Conservation (phyloP, 2,113 vertebrate genomes). For the Oplegnathus fasciatus region DNA sequence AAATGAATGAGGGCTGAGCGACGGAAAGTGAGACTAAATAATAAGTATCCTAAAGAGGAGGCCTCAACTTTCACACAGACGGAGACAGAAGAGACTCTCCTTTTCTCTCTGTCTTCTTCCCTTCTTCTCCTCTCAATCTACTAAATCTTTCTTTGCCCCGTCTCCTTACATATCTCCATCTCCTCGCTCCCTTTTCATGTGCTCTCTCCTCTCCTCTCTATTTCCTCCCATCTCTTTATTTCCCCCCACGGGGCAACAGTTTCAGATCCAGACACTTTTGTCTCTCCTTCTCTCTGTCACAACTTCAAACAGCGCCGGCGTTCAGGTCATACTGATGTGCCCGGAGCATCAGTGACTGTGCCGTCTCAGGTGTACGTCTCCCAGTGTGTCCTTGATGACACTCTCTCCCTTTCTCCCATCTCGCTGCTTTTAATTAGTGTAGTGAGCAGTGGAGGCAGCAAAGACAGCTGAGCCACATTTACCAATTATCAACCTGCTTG, state of each 20-base stretch:
- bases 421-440: constrained; percentile 75
- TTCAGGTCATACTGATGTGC: constrained; percentile 72
- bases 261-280: constrained; percentile 75
- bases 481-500: constrained; percentile 60
- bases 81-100: constrained; percentile 10
- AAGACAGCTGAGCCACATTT: constrained; percentile 63
- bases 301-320: constrained; percentile 78
- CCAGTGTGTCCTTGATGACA: constrained; percentile 80
- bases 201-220: constrained; percentile 34
- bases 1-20: constrained; percentile 46
- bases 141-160: not conserved
- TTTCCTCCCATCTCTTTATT: constrained; percentile 63
- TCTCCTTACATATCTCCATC: constrained; percentile 19
- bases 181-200: constrained; percentile 33
- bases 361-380: constrained; percentile 81
- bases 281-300: constrained; percentile 63
- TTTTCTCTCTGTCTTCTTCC: not conserved
- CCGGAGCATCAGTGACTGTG: constrained; percentile 70
- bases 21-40: constrained; percentile 65
- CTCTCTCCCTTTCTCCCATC: constrained; percentile 74
- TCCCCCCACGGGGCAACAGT: constrained; percentile 68
- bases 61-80: constrained; percentile 56
- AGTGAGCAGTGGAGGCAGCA: constrained; percentile 50
- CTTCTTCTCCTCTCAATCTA: not conserved
- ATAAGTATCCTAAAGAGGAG: constrained; percentile 59